These are phyloP conservation scores for Aphidius colemani DNA, from an alignment of 2,888 invertebrate species.

Conservation along the genomic window DNA sequence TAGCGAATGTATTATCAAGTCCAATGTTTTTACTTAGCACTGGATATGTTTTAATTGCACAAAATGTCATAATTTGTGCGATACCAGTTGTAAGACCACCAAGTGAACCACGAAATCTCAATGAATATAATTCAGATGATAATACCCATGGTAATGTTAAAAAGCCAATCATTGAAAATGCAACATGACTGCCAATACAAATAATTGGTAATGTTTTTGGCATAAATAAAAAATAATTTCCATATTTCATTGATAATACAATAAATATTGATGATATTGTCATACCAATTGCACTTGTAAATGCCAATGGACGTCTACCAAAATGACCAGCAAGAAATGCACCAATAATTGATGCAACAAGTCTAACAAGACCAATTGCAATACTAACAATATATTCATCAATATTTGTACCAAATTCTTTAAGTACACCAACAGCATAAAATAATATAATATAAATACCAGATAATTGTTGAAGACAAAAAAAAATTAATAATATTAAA, in stretches of 20 bases:
- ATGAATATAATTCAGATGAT: conserved; percentile 74
- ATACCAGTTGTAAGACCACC: conserved; percentile 73
- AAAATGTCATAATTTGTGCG: conserved; percentile 72
- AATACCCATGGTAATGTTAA: conserved; percentile 77
- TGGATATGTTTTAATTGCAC: conserved; percentile 74
- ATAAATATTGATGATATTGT: conserved; percentile 65
- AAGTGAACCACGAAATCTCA: conserved; percentile 71
- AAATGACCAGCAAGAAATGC: conserved; percentile 70
- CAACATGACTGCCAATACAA: conserved; percentile 71
- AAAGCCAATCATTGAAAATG: conserved; percentile 76
- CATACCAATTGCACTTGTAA: conserved; percentile 70
- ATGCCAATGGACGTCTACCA: conserved; percentile 68
- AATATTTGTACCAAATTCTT: conserved; percentile 69
- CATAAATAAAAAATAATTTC: conserved; percentile 21
- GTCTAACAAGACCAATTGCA: conserved; percentile 70
- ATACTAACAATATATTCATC: conserved; percentile 74
- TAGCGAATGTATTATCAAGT: conserved; percentile 69
- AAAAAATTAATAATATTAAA: conserved; percentile 68
- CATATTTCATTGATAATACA: conserved; percentile 57
- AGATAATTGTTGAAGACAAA: conserved; percentile 73
- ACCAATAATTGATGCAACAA: conserved; percentile 71
- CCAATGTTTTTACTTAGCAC: conserved; percentile 65
- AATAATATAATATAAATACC: conserved; percentile 76
- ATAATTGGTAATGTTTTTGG: conserved; percentile 62
- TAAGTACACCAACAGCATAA: conserved; percentile 74